phyloP scores from a whole-genome alignment of 1,140 invertebrate genomes.

The Pinna nobilis region DNA sequence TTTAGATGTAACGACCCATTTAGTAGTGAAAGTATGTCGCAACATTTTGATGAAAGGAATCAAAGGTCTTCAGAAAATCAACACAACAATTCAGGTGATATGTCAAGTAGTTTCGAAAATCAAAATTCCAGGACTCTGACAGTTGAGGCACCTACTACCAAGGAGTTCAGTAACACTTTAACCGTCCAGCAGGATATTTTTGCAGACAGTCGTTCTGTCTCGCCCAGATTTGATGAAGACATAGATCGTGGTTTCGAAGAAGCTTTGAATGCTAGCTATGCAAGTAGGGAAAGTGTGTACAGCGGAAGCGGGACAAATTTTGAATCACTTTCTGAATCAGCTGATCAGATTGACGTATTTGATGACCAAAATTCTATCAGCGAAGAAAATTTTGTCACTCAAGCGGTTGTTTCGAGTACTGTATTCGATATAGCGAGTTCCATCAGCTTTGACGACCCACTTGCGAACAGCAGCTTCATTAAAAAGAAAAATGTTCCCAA shows the following conservation, averaged over 20 bases:
- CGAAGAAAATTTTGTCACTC: constrained; percentile 31
- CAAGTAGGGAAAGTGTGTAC: constrained; percentile 11
- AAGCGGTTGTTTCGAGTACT: constrained; percentile 38
- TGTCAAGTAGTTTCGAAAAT: neutral
- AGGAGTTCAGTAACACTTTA: constrained; percentile 3
- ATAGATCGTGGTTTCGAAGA: constrained; percentile 41
- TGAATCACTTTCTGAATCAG: constrained; percentile 18
- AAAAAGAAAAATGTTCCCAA: no score
- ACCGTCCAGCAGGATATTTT: no score
- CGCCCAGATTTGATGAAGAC: constrained; percentile 33
- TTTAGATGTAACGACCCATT: no score
- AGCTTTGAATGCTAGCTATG: constrained; percentile 32
- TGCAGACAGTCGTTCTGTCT: constrained; percentile 18
- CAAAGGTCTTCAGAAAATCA: neutral
- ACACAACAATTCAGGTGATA: neutral
- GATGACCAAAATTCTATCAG: constrained; percentile 10
- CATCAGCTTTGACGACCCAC: no score
- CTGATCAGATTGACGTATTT: constrained; percentile 18
- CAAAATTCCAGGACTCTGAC: neutral
- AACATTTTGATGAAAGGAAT: no score
- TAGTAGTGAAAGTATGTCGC: no score
- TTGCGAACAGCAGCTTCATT: no score
- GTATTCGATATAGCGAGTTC: no score
- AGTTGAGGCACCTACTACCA: neutral
- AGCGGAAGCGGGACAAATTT: constrained; percentile 7